Conservation (phyloP, 2,113 vertebrate genomes). For the Neofelis nebulosa region DNA sequence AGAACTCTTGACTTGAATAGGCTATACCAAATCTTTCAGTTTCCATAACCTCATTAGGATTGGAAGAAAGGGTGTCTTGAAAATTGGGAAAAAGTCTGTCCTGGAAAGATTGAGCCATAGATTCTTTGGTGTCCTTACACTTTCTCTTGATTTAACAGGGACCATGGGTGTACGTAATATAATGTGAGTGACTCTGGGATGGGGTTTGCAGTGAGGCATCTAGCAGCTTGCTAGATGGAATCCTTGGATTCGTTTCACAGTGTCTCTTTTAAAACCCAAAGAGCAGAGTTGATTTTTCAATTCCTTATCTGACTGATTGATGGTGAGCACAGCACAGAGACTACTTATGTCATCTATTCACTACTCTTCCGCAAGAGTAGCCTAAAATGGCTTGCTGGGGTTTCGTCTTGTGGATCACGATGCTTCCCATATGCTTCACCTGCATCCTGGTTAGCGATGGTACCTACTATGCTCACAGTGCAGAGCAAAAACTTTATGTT, state of each 20-base stretch:
- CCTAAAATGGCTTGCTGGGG: background rate
- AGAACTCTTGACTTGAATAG: background rate
- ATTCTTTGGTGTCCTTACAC: background rate
- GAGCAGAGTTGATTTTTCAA: background rate
- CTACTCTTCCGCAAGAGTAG: background rate
- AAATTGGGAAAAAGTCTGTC: background rate
- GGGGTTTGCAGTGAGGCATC: background rate
- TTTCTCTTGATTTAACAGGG: background rate
- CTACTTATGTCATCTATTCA: background rate
- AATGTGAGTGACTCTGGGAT: background rate
- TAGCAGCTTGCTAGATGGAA: background rate
- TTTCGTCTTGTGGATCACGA: background rate
- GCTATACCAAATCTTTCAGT: background rate
- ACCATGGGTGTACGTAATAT: background rate
- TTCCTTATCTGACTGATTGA: background rate
- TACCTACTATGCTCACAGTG: background rate
- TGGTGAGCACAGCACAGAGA: background rate
- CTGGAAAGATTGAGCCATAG: background rate
- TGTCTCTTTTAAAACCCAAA: background rate
- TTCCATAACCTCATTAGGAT: background rate
- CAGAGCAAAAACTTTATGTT: background rate
- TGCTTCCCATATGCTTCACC: background rate
- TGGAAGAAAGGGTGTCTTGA: background rate
- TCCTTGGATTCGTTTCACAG: background rate
- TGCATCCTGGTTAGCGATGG: background rate